Conservation (phyloP, 30 jellyfish, hydroid and myxozoan species). For the Aurelia coerulea region DNA sequence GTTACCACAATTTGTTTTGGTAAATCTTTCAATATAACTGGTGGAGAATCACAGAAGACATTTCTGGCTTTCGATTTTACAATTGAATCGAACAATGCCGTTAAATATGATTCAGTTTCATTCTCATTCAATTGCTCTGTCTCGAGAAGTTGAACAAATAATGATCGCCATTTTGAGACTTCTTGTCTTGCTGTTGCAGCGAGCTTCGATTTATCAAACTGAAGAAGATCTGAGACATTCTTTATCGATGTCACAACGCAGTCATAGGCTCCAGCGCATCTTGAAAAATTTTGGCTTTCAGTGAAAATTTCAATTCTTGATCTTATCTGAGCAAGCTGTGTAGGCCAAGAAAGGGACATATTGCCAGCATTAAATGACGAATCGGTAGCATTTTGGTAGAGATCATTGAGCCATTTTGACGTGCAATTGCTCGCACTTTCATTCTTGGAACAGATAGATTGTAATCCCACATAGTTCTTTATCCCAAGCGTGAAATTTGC, state of each 20-base stretch:
- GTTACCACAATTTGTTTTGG: slow-evolving; percentile 24
- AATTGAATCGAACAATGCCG: slow-evolving; percentile 8
- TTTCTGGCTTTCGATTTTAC: slow-evolving; percentile 2
- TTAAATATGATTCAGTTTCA: slow-evolving; percentile 4
- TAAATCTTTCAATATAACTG: slow-evolving; percentile 39
- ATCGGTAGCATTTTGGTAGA: slow-evolving; percentile 7
- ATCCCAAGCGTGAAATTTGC: slow-evolving; percentile 23
- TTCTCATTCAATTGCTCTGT: not conserved
- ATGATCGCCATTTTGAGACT: slow-evolving; percentile 26
- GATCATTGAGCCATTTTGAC: slow-evolving; percentile 27
- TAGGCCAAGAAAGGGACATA: slow-evolving; percentile 42
- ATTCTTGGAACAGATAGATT: not conserved
- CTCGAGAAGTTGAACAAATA: slow-evolving; percentile 23
- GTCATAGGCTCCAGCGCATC: slow-evolving; percentile 54
- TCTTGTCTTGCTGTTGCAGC: slow-evolving; percentile 34
- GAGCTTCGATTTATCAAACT: slow-evolving; percentile 25
- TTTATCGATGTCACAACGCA: slow-evolving; percentile 35
- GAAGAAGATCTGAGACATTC: slow-evolving; percentile 12
- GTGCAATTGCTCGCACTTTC: slow-evolving; percentile 27
- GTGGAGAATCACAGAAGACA: slow-evolving; percentile 53
- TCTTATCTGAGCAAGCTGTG: slow-evolving; percentile 16
- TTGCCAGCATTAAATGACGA: not conserved
- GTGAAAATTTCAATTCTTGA: slow-evolving; percentile 37
- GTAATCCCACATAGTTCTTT: not conserved
- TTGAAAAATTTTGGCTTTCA: slow-evolving; percentile 20